phyloP scores from a whole-genome alignment of 2,797 vertebrate species.

The Vireo griseus region DNA sequence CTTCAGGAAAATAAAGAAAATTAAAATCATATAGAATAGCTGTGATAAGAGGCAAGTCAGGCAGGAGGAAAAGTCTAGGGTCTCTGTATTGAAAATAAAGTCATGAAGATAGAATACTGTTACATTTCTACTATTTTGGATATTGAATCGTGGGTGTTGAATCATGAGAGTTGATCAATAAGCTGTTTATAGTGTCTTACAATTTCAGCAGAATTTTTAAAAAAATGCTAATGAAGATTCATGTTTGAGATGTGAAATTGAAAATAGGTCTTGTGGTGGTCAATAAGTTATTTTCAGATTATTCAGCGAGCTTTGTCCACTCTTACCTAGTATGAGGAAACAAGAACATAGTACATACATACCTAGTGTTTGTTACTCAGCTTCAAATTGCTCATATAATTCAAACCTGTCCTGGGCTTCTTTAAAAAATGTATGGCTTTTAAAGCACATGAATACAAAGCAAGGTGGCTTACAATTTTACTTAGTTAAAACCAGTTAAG shows the following conservation, averaged over 20 bases:
- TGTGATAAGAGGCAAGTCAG: background rate
- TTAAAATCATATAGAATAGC: background rate
- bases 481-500: background rate
- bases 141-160: background rate
- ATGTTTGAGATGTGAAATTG: background rate
- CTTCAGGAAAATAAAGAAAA: background rate
- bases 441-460: background rate
- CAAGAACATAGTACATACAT: fast-evolving
- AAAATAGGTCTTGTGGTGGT: background rate
- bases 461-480: background rate
- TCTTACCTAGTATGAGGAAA: background rate
- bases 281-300: background rate
- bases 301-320: background rate
- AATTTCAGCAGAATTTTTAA: background rate
- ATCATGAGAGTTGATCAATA: background rate
- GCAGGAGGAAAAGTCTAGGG: background rate
- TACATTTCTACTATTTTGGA: background rate
- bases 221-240: background rate
- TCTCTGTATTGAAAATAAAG: background rate
- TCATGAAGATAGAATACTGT: background rate
- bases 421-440: background rate
- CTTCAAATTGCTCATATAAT: background rate
- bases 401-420: fast-evolving
- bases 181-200: background rate
- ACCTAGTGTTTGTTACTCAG: background rate